phyloP scores from a whole-genome alignment of 2,888 invertebrate genomes.

The Electrophaes corylata region DNA sequence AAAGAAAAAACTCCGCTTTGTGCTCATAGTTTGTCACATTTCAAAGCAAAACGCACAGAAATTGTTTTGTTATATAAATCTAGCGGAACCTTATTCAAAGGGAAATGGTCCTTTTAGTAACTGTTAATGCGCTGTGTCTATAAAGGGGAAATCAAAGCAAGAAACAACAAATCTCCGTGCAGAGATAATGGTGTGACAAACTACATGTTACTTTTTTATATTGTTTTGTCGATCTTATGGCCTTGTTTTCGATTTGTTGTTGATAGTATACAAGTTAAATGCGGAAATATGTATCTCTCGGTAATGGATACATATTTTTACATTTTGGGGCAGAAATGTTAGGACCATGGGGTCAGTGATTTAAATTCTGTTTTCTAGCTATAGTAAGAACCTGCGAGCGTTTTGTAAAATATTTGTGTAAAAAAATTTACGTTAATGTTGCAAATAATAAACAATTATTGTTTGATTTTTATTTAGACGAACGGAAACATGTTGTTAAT shows the following conservation, averaged over 20 bases:
- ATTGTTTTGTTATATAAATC: constrained; percentile 27
- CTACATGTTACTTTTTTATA: constrained; percentile 34
- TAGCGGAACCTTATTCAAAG: constrained; percentile 22
- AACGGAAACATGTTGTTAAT: no score
- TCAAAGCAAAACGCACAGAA: constrained; percentile 29
- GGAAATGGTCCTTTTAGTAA: constrained; percentile 1
- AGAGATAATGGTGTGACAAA: constrained; percentile 42
- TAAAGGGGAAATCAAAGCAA: constrained; percentile 36
- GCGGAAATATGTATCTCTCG: no score
- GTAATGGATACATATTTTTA: no score
- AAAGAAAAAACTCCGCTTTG: constrained; percentile 19
- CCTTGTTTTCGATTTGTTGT: constrained; percentile 16
- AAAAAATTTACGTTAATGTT: no score
- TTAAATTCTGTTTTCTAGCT: no score
- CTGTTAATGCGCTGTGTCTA: constrained; percentile 11
- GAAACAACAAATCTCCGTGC: constrained; percentile 36
- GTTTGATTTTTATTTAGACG: no score
- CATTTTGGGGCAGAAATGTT: no score
- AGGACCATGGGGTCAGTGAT: no score
- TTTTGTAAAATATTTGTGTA: no score
- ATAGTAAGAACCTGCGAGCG: no score
- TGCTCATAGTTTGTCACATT: constrained; percentile 24
- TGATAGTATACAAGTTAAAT: neutral
- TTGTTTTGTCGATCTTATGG: constrained; percentile 23
- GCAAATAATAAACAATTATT: no score